phyloP scores from a whole-genome alignment of 2,888 invertebrate species.

The Netelia inedita region DNA sequence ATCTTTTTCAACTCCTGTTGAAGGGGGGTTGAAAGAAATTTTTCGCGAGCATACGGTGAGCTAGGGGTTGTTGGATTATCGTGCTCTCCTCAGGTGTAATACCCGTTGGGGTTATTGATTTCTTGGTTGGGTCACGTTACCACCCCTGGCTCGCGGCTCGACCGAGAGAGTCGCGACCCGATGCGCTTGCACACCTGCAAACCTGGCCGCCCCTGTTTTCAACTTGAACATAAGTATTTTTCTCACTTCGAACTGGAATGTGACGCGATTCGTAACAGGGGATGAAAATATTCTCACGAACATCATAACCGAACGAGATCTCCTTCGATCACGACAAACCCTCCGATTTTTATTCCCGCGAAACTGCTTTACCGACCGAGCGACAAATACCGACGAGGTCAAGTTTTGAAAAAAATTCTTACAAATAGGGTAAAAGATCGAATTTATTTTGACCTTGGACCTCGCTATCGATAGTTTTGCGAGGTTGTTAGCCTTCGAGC shows the following conservation, averaged over 20 bases:
- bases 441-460: too few relatives aligned
- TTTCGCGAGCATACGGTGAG: conserved; percentile 40
- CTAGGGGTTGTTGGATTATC: conserved; percentile 67
- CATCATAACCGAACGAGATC: conserved; percentile 18
- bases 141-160: conserved; percentile 55
- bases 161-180: conserved; percentile 29
- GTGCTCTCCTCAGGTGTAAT: conserved; percentile 73
- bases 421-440: too few relatives aligned
- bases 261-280: not conserved
- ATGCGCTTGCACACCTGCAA: conserved; percentile 67
- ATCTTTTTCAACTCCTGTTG: not conserved
- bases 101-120: conserved; percentile 76
- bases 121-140: conserved; percentile 75
- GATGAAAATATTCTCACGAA: not conserved
- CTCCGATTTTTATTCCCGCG: too few relatives aligned
- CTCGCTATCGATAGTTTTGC: too few relatives aligned
- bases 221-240: not conserved
- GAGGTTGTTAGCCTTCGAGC: not conserved
- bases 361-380: not conserved
- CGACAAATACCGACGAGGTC: not conserved
- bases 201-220: conserved; percentile 54
- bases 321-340: not conserved
- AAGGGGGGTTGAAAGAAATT: not conserved
- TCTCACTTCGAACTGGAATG: not conserved
- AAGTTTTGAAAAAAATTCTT: not conserved